Base-by-base conservation (phyloP, 2,888 invertebrate species). In the Brachypalpus laphriformis region DNA sequence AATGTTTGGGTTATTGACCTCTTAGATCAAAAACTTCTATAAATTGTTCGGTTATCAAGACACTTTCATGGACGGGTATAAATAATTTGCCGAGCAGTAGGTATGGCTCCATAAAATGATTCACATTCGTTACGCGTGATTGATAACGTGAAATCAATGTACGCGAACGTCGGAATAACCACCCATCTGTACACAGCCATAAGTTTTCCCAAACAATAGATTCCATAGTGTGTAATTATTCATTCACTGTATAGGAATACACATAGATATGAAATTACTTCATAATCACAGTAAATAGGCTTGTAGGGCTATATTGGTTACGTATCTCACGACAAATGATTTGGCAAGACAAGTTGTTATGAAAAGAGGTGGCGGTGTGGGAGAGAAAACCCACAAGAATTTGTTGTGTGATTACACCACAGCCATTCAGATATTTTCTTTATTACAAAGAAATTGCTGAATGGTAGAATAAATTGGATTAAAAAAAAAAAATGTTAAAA, bases 401-500 rank as follows among this genome's bases (percentile, higher is more conserved):
- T 28, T 14, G 7, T 40, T 66, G 9, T 37, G 22, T 54, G 14
- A 42, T 42, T 54, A 9, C 40, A 25, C 28, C 54, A 45, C 56
- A 70, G 20, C 7, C 20, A 34, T 20, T 18, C 18, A 14, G 14
- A 31, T 42, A 18, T 28, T 22, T 45, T 45, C 31, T 5, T 45
- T 40, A 57, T 22, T 31, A 47, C 34, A n/a, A 31, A 22, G 11
- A 14, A 31, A 22, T 34, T 54, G 11, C 40, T 37, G 28, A 37
- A 7, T 18, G 3, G 31, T n/a, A 14, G 2, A 25, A 20, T 11
- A 42, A 72, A 72, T 72, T 72, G 31, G 51, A 72, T 72, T 72
- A 72, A 47, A 45, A 25, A n/a, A 71, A 61, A 72, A 3, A 42
- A 31, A n/a, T n/a, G n/a, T n/a, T n/a, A 68, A 5, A 54, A 31